These are phyloP conservation scores for Serripes groenlandicus DNA, from an alignment of 2,888 invertebrate species.

Conservation along the genomic window DNA sequence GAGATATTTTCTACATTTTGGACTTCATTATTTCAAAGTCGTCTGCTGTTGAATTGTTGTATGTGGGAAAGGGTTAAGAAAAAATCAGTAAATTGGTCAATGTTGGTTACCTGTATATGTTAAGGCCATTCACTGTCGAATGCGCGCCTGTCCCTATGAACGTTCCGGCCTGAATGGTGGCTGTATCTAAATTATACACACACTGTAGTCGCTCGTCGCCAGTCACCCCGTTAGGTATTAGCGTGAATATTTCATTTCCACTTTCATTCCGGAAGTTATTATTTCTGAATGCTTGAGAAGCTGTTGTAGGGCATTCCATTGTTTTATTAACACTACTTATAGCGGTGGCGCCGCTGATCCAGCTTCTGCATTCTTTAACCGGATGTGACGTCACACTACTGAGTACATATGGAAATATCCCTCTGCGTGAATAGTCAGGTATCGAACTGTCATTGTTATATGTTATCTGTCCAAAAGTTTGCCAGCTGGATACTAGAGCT, in stretches of 20 bases:
- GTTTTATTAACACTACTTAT: constrained; percentile 6
- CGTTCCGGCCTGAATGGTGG: neutral
- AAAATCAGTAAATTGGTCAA: no score
- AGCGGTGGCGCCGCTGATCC: constrained; percentile 5
- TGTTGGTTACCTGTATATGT: constrained; percentile 63
- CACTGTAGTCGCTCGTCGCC: constrained; percentile 30
- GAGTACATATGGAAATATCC: constrained; percentile 37
- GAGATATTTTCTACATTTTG: no score
- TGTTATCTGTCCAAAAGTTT: constrained; percentile 19
- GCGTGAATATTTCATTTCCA: neutral
- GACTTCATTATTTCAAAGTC: no score
- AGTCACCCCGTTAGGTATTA: neutral
- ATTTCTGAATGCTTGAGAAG: constrained; percentile 12
- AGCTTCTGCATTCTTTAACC: constrained; percentile 28
- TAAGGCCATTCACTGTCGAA: constrained; percentile 46
- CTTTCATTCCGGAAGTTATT: neutral
- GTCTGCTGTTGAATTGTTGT: no score
- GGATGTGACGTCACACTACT: constrained; percentile 36
- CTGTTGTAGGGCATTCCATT: constrained; percentile 33
- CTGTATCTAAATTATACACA: constrained; percentile 22
- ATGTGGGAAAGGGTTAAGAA: no score
- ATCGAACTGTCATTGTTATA: constrained; percentile 19
- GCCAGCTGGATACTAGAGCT: constrained; percentile 7
- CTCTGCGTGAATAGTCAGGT: constrained; percentile 32
- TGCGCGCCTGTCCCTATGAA: constrained; percentile 39